Evolutionary conservation across 2,888 invertebrate genomes (phyloP).

Genomic region (Choreutis nemorana): DNA sequence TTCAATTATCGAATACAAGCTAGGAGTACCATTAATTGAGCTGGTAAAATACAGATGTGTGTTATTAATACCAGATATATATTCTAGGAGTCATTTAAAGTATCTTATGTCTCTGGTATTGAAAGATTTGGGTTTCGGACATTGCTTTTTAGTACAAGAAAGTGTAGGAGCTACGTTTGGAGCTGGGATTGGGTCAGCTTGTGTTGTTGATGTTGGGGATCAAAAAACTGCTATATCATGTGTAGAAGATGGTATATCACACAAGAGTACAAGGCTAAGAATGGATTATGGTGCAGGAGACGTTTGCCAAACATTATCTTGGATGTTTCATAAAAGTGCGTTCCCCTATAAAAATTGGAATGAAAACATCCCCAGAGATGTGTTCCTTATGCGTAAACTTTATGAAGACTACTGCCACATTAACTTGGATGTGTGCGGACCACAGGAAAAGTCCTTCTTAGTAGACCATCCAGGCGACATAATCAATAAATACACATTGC

Average conservation of each 20-base stretch:
- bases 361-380: slow-evolving; percentile 78
- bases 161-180: slow-evolving; percentile 61
- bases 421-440: slow-evolving; percentile 88
- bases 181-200: slow-evolving; percentile 74
- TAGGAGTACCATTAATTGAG: slow-evolving; percentile 76
- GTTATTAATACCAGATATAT: slow-evolving; percentile 88
- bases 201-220: slow-evolving; percentile 95
- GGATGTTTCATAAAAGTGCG: slow-evolving; percentile 88
- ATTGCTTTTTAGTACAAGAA: slow-evolving; percentile 85
- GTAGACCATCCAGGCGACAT: slow-evolving; percentile 76
- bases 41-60: slow-evolving; percentile 86
- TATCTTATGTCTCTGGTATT: slow-evolving; percentile 84
- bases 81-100: slow-evolving; percentile 84
- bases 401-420: slow-evolving; percentile 93
- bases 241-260: slow-evolving; percentile 95
- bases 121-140: slow-evolving; percentile 83
- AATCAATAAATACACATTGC: slow-evolving; percentile 75
- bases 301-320: slow-evolving; percentile 87
- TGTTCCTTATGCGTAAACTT: slow-evolving; percentile 79
- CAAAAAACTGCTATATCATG: slow-evolving; percentile 96
- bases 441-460: slow-evolving; percentile 81
- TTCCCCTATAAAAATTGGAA: slow-evolving; percentile 88
- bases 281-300: slow-evolving; percentile 93
- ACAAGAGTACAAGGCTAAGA: slow-evolving; percentile 81
- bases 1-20: slow-evolving; percentile 75